Evolutionary conservation across 2,113 vertebrate species (phyloP).

Genomic region (Xiphias gladius): DNA sequence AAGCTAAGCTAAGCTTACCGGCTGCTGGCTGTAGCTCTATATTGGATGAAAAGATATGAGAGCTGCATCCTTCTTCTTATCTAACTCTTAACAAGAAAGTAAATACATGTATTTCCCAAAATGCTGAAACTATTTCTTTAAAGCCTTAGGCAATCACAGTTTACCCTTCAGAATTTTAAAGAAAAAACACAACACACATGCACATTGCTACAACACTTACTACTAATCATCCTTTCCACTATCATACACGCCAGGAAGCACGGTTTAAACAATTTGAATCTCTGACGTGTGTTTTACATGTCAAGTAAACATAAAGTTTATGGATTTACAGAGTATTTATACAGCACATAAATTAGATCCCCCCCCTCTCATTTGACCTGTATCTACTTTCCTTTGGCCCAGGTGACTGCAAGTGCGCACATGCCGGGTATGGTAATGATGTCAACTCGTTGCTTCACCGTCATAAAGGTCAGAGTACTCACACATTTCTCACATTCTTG

Average conservation of each 20-base stretch:
- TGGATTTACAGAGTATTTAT: slow-evolving; percentile 37
- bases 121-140: neutral
- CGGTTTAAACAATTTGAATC: neutral
- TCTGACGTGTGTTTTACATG: slow-evolving; percentile 11
- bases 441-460: slow-evolving; percentile 73
- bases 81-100: neutral
- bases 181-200: neutral
- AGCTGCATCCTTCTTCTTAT: neutral
- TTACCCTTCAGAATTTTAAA: neutral
- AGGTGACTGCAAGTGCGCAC: slow-evolving; percentile 67
- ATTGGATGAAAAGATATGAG: neutral
- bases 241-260: neutral
- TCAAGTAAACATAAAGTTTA: slow-evolving; percentile 40
- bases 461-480: slow-evolving; percentile 74
- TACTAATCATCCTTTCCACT: neutral
- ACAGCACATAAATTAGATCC: slow-evolving; percentile 24
- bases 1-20: neutral
- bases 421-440: slow-evolving; percentile 66
- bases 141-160: neutral
- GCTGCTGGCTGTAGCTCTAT: neutral
- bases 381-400: slow-evolving; percentile 50
- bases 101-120: neutral
- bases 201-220: neutral
- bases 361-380: slow-evolving; percentile 64
- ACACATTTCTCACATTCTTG: slow-evolving; percentile 79